Conservation (phyloP, 64 coral and sea anemone genomes). For the Montipora efflorescens region DNA sequence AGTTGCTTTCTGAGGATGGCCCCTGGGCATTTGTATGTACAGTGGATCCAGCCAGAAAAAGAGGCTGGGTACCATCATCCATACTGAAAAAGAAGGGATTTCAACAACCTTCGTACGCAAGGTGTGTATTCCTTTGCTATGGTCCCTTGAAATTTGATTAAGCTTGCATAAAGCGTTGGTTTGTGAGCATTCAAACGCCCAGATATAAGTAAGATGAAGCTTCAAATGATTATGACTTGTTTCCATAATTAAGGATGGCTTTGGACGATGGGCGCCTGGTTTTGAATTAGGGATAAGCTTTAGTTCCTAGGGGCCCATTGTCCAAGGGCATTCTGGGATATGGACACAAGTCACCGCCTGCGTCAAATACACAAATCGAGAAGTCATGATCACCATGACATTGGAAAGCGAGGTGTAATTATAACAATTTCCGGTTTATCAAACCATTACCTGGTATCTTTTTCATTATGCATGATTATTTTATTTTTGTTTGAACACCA, state of each 20-base stretch:
- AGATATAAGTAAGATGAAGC: background rate
- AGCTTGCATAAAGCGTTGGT: background rate
- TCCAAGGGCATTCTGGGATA: too few relatives aligned
- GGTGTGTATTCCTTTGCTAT: background rate
- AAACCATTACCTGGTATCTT: background rate
- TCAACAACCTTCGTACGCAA: background rate
- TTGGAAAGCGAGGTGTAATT: too few relatives aligned
- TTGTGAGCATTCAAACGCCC: background rate
- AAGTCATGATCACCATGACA: too few relatives aligned
- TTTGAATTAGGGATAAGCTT: too few relatives aligned
- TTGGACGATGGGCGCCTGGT: too few relatives aligned
- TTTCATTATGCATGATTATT: background rate
- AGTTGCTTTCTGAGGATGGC: slow-evolving; percentile 41
- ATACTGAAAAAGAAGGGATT: slow-evolving; percentile 23
- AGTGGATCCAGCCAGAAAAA: background rate
- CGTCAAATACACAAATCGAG: too few relatives aligned
- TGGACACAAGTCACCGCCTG: too few relatives aligned
- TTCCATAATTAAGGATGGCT: too few relatives aligned
- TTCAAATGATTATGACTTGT: too few relatives aligned
- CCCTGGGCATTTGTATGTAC: slow-evolving; percentile 46
- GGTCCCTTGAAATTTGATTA: background rate
- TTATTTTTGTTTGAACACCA: background rate
- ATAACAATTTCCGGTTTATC: background rate
- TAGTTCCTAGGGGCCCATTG: too few relatives aligned
- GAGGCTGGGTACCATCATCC: slow-evolving; percentile 59